phyloP scores from a whole-genome alignment of 2,113 vertebrate species.

The human (Homo sapiens) region DNA sequence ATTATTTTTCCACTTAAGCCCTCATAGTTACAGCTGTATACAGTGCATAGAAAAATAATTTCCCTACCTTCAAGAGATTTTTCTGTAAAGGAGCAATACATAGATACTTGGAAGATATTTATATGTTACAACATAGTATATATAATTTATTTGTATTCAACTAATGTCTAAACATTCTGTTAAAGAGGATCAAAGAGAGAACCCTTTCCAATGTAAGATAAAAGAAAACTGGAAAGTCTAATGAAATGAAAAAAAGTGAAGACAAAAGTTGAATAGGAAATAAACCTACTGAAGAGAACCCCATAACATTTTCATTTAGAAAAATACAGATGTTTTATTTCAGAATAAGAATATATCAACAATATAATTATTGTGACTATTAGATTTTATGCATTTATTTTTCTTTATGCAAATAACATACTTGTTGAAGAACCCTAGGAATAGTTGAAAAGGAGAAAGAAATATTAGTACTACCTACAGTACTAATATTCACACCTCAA shows the following conservation, averaged over 20 bases:
- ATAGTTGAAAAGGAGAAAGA: constrained; percentile 15
- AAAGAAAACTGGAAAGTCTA: constrained; percentile 34
- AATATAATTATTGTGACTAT: background rate
- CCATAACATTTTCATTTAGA: background rate
- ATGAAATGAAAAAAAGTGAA: constrained; percentile 26
- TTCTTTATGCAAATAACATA: background rate
- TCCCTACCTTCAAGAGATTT: background rate
- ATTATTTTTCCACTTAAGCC: background rate
- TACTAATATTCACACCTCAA: background rate
- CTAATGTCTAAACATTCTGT: background rate
- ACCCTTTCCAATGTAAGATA: background rate
- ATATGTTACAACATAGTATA: background rate
- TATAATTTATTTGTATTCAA: background rate
- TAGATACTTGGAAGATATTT: constrained; percentile 10
- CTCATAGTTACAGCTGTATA: background rate
- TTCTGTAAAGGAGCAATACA: background rate
- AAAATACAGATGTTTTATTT: constrained; percentile 28
- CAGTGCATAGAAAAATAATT: background rate
- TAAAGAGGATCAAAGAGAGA: background rate
- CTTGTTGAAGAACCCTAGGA: background rate
- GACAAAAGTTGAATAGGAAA: constrained; percentile 28
- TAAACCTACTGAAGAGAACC: constrained; percentile 5
- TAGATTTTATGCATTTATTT: constrained; percentile 9
- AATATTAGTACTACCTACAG: background rate
- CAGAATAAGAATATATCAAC: background rate